Conservation (phyloP, 2,797 vertebrate genomes). For the Sandelia bainsii region DNA sequence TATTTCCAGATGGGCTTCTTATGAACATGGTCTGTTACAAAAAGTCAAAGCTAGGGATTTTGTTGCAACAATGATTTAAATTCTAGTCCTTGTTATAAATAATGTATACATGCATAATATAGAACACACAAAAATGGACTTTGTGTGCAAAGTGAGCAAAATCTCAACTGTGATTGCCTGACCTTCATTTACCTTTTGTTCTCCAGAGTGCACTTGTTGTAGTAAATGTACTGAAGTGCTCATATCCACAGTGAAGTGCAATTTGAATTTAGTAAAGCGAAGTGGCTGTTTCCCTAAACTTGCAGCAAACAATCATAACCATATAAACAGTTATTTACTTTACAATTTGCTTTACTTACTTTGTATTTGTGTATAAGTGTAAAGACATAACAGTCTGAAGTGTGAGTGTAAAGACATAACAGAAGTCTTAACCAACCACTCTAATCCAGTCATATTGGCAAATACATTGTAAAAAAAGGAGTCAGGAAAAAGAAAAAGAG, state of each 20-base stretch:
- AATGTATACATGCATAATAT: not conserved
- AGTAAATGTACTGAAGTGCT: constrained; percentile 12
- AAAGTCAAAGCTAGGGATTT: no score
- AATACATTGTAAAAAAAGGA: constrained; percentile 23
- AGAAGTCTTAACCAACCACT: not conserved
- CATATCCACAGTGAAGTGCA: not conserved
- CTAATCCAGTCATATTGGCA: constrained; percentile 16
- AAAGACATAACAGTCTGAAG: no score
- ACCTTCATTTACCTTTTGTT: constrained; percentile 8
- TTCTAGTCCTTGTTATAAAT: not conserved
- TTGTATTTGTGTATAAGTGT: constrained; percentile 31
- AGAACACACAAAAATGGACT: not conserved
- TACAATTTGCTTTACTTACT: constrained; percentile 16
- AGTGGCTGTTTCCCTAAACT: constrained; percentile 33
- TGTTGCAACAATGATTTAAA: not conserved
- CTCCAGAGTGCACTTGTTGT: constrained; percentile 1
- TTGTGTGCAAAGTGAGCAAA: not conserved
- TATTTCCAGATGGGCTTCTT: not conserved
- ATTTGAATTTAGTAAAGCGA: constrained; percentile 13
- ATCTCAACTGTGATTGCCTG: not conserved
- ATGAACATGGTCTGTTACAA: not conserved
- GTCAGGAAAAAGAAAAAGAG: constrained; percentile 9
- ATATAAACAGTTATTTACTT: constrained; percentile 19
- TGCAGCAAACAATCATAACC: not conserved
- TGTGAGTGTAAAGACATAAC: constrained; percentile 8